Conservation (phyloP, 2,888 invertebrate genomes). For the Hypsopygia costalis region DNA sequence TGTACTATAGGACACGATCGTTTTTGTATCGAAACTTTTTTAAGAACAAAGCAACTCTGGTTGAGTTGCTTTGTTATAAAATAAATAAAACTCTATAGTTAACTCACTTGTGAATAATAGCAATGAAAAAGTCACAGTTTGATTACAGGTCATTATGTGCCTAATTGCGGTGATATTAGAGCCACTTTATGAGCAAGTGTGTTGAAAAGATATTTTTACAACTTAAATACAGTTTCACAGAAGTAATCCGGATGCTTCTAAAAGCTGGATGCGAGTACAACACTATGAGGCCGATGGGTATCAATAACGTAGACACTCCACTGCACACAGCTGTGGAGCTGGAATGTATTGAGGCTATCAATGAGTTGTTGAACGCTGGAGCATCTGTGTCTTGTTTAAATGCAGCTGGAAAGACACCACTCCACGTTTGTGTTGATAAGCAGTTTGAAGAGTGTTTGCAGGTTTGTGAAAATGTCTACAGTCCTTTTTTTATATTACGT, state of each 20-base stretch:
- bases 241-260: constrained; percentile 35
- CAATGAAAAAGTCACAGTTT: too few species aligned
- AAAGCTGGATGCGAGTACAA: constrained; percentile 34
- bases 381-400: constrained; percentile 61
- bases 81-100: too few species aligned
- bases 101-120: too few species aligned
- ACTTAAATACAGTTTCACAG: constrained; percentile 35
- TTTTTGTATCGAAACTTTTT: too few species aligned
- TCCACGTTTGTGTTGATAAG: constrained; percentile 73
- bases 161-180: too few species aligned
- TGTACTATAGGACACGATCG: too few species aligned
- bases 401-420: constrained; percentile 63
- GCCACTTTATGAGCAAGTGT: too few species aligned
- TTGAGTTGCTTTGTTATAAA: too few species aligned
- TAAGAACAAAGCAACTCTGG: too few species aligned
- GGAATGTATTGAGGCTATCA: constrained; percentile 59
- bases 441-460: constrained; percentile 62
- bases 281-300: constrained; percentile 34
- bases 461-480: constrained; percentile 31
- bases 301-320: constrained; percentile 54
- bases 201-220: neutral
- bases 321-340: constrained; percentile 76
- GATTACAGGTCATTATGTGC: too few species aligned
- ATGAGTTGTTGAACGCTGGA: constrained; percentile 57
- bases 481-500: too few species aligned